Conservation (phyloP, 2,888 invertebrate species). For the Dyspetes luteomarginatus region DNA sequence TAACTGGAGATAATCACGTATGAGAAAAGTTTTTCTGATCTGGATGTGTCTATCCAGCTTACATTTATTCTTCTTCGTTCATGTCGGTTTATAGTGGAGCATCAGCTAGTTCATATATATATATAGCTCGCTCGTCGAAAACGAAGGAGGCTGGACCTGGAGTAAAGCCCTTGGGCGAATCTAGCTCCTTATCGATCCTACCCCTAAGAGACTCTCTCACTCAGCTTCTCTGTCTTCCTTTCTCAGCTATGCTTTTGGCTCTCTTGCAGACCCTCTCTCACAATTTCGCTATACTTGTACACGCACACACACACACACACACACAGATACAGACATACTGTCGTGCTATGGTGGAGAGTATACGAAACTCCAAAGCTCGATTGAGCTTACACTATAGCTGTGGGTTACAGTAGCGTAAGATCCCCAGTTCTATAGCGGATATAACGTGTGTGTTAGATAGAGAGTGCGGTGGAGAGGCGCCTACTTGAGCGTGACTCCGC, state of each 20-base stretch:
- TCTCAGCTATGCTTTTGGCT: constrained; percentile 33
- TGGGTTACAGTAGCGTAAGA: constrained; percentile 43
- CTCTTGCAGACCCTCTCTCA: background rate
- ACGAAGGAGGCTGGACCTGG: constrained; percentile 78
- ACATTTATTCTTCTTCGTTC: background rate
- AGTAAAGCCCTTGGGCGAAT: constrained; percentile 80
- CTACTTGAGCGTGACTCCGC: constrained; percentile 83
- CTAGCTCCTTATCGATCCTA: constrained; percentile 82
- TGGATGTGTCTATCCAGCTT: background rate
- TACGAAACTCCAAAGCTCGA: constrained; percentile 54
- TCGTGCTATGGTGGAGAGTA: constrained; percentile 45
- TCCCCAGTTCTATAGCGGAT: constrained; percentile 26
- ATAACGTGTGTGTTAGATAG: constrained; percentile 51
- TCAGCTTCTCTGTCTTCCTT: constrained; percentile 41
- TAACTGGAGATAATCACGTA: background rate
- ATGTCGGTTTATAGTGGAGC: background rate
- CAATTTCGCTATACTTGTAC: constrained; percentile 36
- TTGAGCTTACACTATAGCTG: constrained; percentile 51
- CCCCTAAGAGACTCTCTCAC: constrained; percentile 78
- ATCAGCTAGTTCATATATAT: background rate
- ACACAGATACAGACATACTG: constrained; percentile 30
- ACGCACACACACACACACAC: constrained; percentile 32
- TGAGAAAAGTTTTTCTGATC: background rate
- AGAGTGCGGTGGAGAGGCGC: constrained; percentile 72
- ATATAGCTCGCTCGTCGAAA: constrained; percentile 61